A percentile compares a stretch with the other conserved stretches of the same genome.
These are phyloP conservation scores for Turdus rufiventris DNA, from an alignment of 2,113 vertebrate genomes.

Conservation along the genomic window DNA sequence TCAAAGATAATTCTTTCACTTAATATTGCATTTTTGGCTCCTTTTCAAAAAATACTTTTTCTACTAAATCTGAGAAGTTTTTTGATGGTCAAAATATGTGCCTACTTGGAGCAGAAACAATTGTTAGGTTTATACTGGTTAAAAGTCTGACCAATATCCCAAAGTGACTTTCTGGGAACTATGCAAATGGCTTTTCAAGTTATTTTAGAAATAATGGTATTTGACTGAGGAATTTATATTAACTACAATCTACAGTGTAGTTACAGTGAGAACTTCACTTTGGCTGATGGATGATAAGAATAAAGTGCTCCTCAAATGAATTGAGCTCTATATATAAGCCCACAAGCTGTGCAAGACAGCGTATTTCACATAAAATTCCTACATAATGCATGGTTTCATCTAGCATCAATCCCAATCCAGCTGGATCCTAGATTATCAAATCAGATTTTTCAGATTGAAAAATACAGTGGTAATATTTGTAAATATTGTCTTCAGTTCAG, in stretches of 20 bases:
- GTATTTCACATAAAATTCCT: conserved; percentile 35
- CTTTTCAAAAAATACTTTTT: neutral
- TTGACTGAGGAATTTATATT: conserved; percentile 70
- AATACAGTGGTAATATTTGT: conserved; percentile 28
- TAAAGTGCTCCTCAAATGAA: conserved; percentile 46
- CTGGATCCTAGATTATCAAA: conserved; percentile 32
- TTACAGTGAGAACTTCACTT: conserved; percentile 61
- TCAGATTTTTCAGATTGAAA: conserved; percentile 40
- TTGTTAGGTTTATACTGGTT: neutral
- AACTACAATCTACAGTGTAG: conserved; percentile 56
- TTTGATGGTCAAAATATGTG: neutral
- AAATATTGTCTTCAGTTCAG: conserved; percentile 14
- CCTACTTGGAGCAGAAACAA: neutral
- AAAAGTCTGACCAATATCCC: conserved; percentile 16
- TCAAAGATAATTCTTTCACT: neutral
- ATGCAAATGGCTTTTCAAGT: conserved; percentile 62
- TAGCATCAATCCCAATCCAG: neutral
- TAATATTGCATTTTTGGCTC: neutral
- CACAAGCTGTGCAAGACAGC: neutral
- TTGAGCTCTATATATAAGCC: neutral
- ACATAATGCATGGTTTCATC: conserved; percentile 29
- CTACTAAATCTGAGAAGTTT: neutral
- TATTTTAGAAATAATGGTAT: conserved; percentile 73
- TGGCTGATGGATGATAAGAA: conserved; percentile 66
- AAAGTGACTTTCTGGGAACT: conserved; percentile 43